Conservation (phyloP, 64 coral and sea anemone species). For the Montipora cactus region DNA sequence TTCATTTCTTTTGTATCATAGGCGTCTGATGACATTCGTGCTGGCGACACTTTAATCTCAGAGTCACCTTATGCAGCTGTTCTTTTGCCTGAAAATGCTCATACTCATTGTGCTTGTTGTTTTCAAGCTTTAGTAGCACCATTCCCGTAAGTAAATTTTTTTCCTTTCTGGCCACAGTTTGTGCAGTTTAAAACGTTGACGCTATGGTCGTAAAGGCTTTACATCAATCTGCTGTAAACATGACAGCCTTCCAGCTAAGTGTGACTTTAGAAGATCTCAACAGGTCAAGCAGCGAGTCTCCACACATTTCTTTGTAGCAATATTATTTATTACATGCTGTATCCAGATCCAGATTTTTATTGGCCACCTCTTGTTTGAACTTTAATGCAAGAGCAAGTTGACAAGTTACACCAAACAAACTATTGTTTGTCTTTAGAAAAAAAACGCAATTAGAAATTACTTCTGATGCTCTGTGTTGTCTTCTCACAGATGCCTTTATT, state of each 20-base stretch:
- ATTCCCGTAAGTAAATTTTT: constrained; percentile 74
- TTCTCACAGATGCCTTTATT: constrained; percentile 65
- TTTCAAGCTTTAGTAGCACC: constrained; percentile 83
- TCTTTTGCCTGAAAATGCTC: constrained; percentile 79
- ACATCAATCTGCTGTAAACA: not conserved
- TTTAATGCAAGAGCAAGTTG: no score
- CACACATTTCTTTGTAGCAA: no score
- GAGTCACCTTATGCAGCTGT: constrained; percentile 86
- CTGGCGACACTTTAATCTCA: constrained; percentile 89
- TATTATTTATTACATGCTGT: no score
- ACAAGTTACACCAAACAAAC: no score
- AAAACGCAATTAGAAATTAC: no score
- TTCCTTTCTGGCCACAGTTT: not conserved
- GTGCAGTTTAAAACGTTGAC: no score
- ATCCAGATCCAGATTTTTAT: no score
- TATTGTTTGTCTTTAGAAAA: no score
- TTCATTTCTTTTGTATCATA: not conserved
- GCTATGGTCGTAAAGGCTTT: not conserved
- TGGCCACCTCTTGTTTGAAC: no score
- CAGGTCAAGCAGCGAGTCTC: no score
- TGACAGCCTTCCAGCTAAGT: not conserved
- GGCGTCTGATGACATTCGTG: constrained; percentile 90
- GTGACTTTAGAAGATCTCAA: no score
- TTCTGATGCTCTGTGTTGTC: no score
- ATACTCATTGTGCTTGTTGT: constrained; percentile 81